Percentiles rank a stretch among this genome's conserved stretches.
These are phyloP conservation scores for Clitarchus hookeri DNA, from an alignment of 2,888 invertebrate species.

Conservation along the genomic window DNA sequence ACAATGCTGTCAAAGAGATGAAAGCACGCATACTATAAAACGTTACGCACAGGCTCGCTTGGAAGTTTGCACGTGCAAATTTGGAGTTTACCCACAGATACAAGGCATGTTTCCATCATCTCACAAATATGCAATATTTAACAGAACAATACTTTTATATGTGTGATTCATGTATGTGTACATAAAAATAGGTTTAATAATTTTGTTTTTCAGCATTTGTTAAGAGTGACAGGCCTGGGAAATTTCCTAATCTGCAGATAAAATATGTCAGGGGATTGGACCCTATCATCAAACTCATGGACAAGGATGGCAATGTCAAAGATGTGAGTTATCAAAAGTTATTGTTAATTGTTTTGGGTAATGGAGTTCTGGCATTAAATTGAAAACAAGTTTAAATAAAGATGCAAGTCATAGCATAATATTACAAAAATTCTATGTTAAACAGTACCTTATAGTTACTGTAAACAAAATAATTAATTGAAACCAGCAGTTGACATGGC, in stretches of 20 bases:
- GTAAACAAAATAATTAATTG: no score
- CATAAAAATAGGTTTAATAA: neutral
- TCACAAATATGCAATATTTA: neutral
- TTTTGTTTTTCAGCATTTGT: slow-evolving; percentile 77
- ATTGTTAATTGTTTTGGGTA: neutral
- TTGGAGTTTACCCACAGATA: slow-evolving; percentile 96
- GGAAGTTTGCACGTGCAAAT: slow-evolving; percentile 98
- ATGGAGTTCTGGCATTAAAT: no score
- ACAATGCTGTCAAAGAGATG: slow-evolving; percentile 80
- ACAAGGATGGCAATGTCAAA: slow-evolving; percentile 79
- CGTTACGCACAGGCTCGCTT: slow-evolving; percentile 89
- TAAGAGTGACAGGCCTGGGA: slow-evolving; percentile 86
- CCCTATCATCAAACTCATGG: slow-evolving; percentile 89
- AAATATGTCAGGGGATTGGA: slow-evolving; percentile 93
- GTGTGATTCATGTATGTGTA: neutral
- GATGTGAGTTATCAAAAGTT: slow-evolving; percentile 56
- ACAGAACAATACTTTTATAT: no score
- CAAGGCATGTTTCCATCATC: slow-evolving; percentile 62
- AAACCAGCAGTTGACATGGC: no score
- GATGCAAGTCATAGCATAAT: no score
- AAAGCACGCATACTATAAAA: slow-evolving; percentile 65
- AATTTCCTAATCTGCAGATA: slow-evolving; percentile 89
- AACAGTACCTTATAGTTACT: no score
- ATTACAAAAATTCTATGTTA: no score
- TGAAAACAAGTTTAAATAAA: no score